Conservation (phyloP, 2,113 vertebrate species). For the Caranx ignobilis region DNA sequence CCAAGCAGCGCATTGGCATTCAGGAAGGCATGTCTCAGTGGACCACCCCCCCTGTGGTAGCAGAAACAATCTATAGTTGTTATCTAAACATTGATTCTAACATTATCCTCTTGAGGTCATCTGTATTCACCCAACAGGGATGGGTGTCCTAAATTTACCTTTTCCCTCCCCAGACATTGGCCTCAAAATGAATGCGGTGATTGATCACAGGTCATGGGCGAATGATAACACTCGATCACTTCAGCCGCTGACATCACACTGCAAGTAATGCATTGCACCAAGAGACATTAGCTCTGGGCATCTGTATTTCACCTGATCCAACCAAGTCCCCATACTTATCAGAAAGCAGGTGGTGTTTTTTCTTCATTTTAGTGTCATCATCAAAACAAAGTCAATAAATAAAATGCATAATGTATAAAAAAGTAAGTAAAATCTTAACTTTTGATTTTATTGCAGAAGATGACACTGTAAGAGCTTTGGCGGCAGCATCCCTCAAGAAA, state of each 20-base stretch:
- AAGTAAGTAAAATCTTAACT: neutral
- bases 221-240: conserved; percentile 73
- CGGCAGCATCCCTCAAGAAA: neutral
- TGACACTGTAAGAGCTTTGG: neutral
- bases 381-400: neutral
- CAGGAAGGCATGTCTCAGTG: conserved; percentile 33
- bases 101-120: conserved; percentile 72
- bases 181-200: conserved; percentile 70
- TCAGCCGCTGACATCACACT: conserved; percentile 56
- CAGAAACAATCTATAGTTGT: conserved; percentile 63
- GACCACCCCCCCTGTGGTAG: conserved; percentile 41
- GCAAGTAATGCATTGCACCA: conserved; percentile 67
- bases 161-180: conserved; percentile 55
- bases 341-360: neutral
- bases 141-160: conserved; percentile 64
- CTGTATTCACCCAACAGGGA: conserved; percentile 63
- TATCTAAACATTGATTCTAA: conserved; percentile 74
- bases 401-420: neutral
- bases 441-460: conserved; percentile 28
- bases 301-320: conserved; percentile 44
- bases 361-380: conserved; percentile 41
- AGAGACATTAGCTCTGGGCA: conserved; percentile 48
- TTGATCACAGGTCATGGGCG: conserved; percentile 66
- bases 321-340: conserved; percentile 21
- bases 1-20: conserved; percentile 34